phyloP scores from a whole-genome alignment of 2,797 vertebrate species.

The Sebastes elongatus region DNA sequence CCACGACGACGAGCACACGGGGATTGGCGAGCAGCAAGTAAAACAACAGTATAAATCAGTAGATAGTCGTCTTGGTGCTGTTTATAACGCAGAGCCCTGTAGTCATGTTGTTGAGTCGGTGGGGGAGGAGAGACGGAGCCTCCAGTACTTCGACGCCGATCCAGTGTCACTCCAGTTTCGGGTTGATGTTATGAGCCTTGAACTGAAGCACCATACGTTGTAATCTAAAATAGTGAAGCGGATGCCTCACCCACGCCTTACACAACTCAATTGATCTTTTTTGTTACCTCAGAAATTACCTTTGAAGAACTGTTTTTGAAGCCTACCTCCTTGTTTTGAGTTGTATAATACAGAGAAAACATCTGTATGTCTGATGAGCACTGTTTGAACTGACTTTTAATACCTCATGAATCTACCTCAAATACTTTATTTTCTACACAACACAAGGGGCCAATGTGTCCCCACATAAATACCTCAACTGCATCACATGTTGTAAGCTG shows the following conservation, averaged over 20 bases:
- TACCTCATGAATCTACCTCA: conserved; percentile 75
- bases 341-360: conserved; percentile 14
- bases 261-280: conserved; percentile 2
- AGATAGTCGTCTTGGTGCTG: conserved; percentile 14
- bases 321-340: conserved; percentile 45
- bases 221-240: conserved; percentile 6
- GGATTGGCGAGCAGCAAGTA: not conserved
- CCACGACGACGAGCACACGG: not conserved
- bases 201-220: not conserved
- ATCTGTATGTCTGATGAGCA: conserved; percentile 18
- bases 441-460: conserved; percentile 41
- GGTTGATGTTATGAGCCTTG: conserved; percentile 43
- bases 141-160: conserved; percentile 50
- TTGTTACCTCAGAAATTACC: conserved; percentile 17
- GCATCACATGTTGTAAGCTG: conserved; percentile 52
- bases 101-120: conserved; percentile 79
- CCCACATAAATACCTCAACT: conserved; percentile 57
- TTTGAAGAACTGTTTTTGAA: conserved; percentile 4
- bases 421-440: conserved; percentile 18
- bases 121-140: conserved; percentile 74
- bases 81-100: conserved; percentile 49
- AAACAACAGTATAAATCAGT: not conserved
- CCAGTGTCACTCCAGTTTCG: conserved; percentile 48
- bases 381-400: conserved; percentile 36
- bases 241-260: conserved; percentile 31